Evolutionary conservation across 2,888 invertebrate species (phyloP).

Genomic region (Pegoplata infirma): DNA sequence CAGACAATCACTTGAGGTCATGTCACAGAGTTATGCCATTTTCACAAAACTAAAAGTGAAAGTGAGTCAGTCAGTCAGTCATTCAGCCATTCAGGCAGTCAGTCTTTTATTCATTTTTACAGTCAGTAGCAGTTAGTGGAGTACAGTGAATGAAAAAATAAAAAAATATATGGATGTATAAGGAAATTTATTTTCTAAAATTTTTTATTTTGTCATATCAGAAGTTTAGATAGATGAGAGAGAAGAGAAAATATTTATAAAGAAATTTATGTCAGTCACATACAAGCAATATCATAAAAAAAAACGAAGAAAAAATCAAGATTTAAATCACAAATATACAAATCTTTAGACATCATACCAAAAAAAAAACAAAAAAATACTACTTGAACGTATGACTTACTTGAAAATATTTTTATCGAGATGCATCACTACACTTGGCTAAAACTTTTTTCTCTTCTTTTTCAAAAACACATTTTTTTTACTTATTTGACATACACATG

Average conservation of each 20-base stretch:
- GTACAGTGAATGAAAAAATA: not conserved
- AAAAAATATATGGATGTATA: not conserved
- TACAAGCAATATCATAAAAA: constrained; percentile 44
- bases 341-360: constrained; percentile 29
- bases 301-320: not conserved
- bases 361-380: not conserved
- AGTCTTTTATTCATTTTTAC: not conserved
- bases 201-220: constrained; percentile 27
- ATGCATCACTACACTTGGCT: constrained; percentile 15
- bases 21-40: constrained; percentile 36
- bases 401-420: constrained; percentile 3
- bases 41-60: constrained; percentile 13
- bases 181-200: constrained; percentile 28
- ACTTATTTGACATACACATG: constrained; percentile 13
- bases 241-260: constrained; percentile 27
- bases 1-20: constrained; percentile 54
- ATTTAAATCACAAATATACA: constrained; percentile 46
- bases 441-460: not conserved
- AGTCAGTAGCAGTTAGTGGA: not conserved
- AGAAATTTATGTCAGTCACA: constrained; percentile 54
- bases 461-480: no score
- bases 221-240: not conserved
- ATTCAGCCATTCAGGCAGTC: not conserved
- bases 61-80: constrained; percentile 8
- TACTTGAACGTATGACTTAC: not conserved